Evolutionary conservation across 1,140 invertebrate genomes (phyloP), one percentile per base, ranked within the genome.

Genomic region (Brachionus plicatilis): DNA sequence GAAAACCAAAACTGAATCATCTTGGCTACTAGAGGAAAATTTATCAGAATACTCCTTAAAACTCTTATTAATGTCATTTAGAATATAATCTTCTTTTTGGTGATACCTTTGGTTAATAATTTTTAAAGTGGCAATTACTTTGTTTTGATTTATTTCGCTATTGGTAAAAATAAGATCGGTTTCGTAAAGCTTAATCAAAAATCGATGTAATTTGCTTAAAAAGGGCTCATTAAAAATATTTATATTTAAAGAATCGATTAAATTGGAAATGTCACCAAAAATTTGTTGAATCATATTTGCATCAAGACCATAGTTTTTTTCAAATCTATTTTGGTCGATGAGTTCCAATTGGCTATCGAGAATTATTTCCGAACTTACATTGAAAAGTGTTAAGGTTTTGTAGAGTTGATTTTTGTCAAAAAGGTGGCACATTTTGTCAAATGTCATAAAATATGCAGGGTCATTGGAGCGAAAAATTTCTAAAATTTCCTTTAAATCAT

Each of bases 201-300:
- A 75, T 8, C 20, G 11, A 43, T 75, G 37, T 4, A 75, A 11
- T 43, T 45, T 75, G 37, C 4, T 43, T 17, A 75, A 7, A 17
- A 75, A 43, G 12, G 12, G 3, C 20, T 75, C 37, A 43, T 75
- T 41, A 41, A 75, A 43, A 43, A 41, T n/a, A 43, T 3, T 75
- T 43, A 75, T 27, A 75, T 75, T 75, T 75, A 75, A 43, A 17
- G 33, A 43, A 41, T 6, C n/a, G 12, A 75, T 75, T 75, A 75
- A 75, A 75, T 43, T 14, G 14, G 37, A 14, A 9, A 75, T 43
- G 20, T 75, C 70, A 8, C 17, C 70, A 75, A 75, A 75, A 75
- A 43, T 37, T 17, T 43, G n/a, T 14, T 43, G 8, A 17, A 75
- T n/a, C 12, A 20, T 8, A 2, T 43, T 24, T 9, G 43, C 43